A percentile compares a stretch with the other conserved stretches of the same genome.
These are phyloP conservation scores for Acipenser oxyrinchus DNA, from an alignment of 2,797 vertebrate species.

Conservation along the genomic window DNA sequence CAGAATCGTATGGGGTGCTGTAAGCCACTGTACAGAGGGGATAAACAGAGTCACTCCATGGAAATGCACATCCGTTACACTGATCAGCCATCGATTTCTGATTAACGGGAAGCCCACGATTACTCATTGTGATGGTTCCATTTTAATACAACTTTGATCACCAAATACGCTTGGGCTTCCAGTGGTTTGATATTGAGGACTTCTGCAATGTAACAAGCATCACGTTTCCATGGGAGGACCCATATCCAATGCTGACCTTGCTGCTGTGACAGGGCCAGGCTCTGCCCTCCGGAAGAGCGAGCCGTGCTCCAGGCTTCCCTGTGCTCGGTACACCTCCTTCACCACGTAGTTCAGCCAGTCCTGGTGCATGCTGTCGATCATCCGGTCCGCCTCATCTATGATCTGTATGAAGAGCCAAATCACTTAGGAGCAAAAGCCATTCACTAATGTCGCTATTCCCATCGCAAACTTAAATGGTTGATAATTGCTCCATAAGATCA, in stretches of 20 bases:
- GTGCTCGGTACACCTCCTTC: conserved; percentile 56
- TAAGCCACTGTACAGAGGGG: too few relatives aligned
- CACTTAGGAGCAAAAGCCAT: not conserved
- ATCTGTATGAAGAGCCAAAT: conserved; percentile 54
- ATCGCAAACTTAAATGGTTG: not conserved
- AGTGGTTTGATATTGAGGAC: too few relatives aligned
- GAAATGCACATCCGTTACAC: too few relatives aligned
- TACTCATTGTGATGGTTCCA: too few relatives aligned
- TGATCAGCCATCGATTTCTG: too few relatives aligned
- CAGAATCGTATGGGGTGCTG: too few relatives aligned
- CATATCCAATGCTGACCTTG: conserved; percentile 55
- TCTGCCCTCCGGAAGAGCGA: conserved; percentile 59
- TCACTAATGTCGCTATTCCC: too few relatives aligned
- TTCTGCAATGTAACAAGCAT: too few relatives aligned
- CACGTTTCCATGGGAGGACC: too few relatives aligned
- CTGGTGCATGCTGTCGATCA: conserved; percentile 95
- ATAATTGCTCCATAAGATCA: too few relatives aligned
- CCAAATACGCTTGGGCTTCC: not conserved
- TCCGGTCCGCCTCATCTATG: conserved; percentile 87
- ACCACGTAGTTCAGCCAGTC: conserved; percentile 79
- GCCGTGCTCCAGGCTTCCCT: conserved; percentile 10
- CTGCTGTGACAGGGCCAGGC: conserved; percentile 61
- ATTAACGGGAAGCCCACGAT: too few relatives aligned
- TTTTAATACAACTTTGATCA: not conserved
- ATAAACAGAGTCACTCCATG: too few relatives aligned